Conservation (phyloP, 2,113 vertebrate species). For the Xiphias gladius region DNA sequence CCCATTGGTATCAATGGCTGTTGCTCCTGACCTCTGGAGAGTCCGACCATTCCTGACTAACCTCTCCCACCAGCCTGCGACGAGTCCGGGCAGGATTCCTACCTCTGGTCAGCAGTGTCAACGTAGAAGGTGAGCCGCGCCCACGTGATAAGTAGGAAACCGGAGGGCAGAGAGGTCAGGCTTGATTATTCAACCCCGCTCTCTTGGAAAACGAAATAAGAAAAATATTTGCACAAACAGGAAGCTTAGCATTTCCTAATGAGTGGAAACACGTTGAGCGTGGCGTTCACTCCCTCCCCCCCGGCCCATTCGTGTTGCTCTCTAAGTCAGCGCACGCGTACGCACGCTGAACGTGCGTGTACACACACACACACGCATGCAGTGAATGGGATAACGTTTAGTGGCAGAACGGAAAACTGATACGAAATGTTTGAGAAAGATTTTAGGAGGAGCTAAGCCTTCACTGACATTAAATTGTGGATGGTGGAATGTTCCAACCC, state of each 20-base stretch:
- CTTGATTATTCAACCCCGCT: slow-evolving; percentile 64
- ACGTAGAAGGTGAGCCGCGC: slow-evolving; percentile 22
- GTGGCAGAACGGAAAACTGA: slow-evolving; percentile 10
- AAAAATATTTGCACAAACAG: slow-evolving; percentile 80
- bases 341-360: too few species aligned
- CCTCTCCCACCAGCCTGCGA: slow-evolving; percentile 13
- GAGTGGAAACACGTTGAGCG: slow-evolving; percentile 72
- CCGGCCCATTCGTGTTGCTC: not conserved
- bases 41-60: slow-evolving; percentile 31
- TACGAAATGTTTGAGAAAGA: slow-evolving; percentile 35
- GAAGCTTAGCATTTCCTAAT: slow-evolving; percentile 68
- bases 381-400: not conserved
- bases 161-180: slow-evolving; percentile 66
- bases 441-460: slow-evolving; percentile 8
- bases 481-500: slow-evolving; percentile 43
- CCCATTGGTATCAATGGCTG: slow-evolving; percentile 51
- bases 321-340: slow-evolving; percentile 8
- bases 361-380: not conserved
- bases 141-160: slow-evolving; percentile 49
- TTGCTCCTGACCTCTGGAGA: slow-evolving; percentile 28
- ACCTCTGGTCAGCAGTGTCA: slow-evolving; percentile 28
- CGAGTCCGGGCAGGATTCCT: slow-evolving; percentile 12
- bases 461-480: slow-evolving; percentile 15
- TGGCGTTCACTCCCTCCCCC: slow-evolving; percentile 16
- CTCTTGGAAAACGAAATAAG: slow-evolving; percentile 69